Percentiles rank a stretch among this genome's conserved stretches.
Conservation (phyloP, 2,797 vertebrate genomes). For the Odontamblyopus rebecca region DNA sequence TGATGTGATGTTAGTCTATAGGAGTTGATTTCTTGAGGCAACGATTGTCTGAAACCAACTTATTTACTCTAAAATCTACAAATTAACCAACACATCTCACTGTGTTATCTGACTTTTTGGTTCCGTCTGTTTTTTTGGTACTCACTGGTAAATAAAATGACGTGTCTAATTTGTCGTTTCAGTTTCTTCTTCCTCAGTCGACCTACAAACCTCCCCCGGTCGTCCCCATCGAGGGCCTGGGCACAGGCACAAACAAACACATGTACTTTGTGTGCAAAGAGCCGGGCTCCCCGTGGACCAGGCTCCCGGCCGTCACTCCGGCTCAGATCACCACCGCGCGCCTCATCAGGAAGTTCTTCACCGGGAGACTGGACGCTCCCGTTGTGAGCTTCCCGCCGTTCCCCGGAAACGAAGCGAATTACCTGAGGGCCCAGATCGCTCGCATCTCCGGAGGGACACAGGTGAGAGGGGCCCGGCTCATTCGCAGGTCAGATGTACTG, state of each 20-base stretch:
- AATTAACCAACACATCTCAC: too few relatives aligned
- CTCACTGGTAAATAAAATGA: not conserved
- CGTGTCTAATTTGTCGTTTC: slow-evolving; percentile 20
- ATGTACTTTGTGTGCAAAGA: slow-evolving; percentile 91
- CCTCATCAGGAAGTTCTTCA: slow-evolving; percentile 89
- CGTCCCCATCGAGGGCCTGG: slow-evolving; percentile 82
- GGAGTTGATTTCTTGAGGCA: too few relatives aligned
- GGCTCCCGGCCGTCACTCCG: slow-evolving; percentile 86
- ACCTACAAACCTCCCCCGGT: slow-evolving; percentile 77
- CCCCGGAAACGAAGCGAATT: slow-evolving; percentile 90
- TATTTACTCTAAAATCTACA: too few relatives aligned
- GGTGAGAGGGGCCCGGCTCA: not conserved
- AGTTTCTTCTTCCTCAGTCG: slow-evolving; percentile 71
- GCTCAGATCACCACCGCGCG: slow-evolving; percentile 87
- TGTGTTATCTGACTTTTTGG: too few relatives aligned
- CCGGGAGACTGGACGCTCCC: slow-evolving; percentile 82
- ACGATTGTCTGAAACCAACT: too few relatives aligned
- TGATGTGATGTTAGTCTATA: too few relatives aligned
- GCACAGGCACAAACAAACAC: slow-evolving; percentile 87
- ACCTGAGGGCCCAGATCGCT: slow-evolving; percentile 91
- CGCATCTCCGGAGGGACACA: slow-evolving; percentile 93
- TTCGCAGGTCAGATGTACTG: not conserved
- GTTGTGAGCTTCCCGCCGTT: slow-evolving; percentile 90
- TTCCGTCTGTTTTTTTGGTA: too few relatives aligned
- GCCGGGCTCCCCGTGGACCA: slow-evolving; percentile 86